phyloP scores from a whole-genome alignment of 1,140 invertebrate species.

The Saccostrea cuccullata region DNA sequence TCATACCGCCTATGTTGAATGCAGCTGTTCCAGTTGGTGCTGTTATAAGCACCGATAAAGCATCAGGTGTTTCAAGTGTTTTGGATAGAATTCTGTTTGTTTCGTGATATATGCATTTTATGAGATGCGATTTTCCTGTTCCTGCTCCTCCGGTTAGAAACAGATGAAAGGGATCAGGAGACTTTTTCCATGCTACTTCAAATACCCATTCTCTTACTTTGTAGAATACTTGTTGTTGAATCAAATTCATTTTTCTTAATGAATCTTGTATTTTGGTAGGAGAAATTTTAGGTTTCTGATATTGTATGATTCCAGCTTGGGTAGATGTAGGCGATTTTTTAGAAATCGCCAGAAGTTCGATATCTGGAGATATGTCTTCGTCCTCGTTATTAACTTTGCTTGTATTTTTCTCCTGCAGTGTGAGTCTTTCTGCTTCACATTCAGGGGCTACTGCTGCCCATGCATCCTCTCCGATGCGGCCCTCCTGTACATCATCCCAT shows the following conservation, averaged over 20 bases:
- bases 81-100: constrained; percentile 41
- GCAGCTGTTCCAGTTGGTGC: constrained; percentile 47
- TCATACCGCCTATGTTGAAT: constrained; percentile 50
- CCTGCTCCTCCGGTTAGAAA: constrained; percentile 46
- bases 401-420: not conserved
- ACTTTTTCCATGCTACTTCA: constrained; percentile 11
- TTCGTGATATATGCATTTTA: constrained; percentile 43
- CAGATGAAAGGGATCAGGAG: constrained; percentile 39
- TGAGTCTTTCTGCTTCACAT: not conserved
- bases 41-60: constrained; percentile 45
- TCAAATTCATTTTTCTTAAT: constrained; percentile 32
- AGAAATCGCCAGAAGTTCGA: not conserved
- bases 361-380: not conserved
- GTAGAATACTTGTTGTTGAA: constrained; percentile 41
- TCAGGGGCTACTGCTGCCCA: not conserved
- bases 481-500: not conserved
- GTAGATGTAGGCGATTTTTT: not conserved
- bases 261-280: not conserved
- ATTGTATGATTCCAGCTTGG: not conserved
- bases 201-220: constrained; percentile 17
- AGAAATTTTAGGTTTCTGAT: not conserved
- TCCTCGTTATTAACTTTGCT: not conserved
- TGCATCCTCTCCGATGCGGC: not conserved
- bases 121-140: constrained; percentile 43
- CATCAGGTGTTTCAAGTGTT: constrained; percentile 23